A percentile compares a stretch with the other conserved stretches of the same genome.
Evolutionary conservation across 1,140 invertebrate genomes (phyloP).

Genomic region (Pseudomyrmex dendroicus): DNA sequence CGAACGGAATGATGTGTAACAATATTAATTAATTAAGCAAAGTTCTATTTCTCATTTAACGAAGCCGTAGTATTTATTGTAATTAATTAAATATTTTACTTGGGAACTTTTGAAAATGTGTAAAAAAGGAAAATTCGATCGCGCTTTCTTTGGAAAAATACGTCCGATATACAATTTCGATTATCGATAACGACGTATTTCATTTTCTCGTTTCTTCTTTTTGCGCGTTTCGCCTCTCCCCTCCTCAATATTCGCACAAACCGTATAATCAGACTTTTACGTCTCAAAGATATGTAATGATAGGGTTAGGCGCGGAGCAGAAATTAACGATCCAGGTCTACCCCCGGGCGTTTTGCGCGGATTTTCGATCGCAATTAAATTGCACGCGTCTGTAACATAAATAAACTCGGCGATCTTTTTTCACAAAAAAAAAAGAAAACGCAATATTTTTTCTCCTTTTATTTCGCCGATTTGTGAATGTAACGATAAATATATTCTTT

Average conservation of each 20-base stretch:
- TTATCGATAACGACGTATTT: constrained; percentile 48
- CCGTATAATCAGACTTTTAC: constrained; percentile 71
- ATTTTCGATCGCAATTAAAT: constrained; percentile 64
- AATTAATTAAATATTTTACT: too few species aligned
- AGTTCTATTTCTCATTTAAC: too few species aligned
- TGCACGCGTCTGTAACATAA: constrained; percentile 17
- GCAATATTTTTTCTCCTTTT: background rate
- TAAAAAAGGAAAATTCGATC: background rate
- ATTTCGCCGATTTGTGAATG: background rate
- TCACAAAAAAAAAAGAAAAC: background rate
- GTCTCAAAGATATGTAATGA: constrained; percentile 70
- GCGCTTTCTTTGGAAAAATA: background rate
- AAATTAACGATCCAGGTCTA: constrained; percentile 69
- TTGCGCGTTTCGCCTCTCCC: background rate
- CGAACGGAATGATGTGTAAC: too few species aligned
- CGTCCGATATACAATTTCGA: background rate
- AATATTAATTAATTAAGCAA: too few species aligned
- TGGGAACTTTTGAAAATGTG: too few species aligned
- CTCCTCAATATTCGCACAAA: constrained; percentile 29
- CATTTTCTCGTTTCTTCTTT: constrained; percentile 4
- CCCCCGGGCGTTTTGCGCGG: constrained; percentile 31
- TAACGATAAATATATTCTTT: background rate
- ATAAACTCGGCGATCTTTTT: background rate
- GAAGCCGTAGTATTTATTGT: too few species aligned
- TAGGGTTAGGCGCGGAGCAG: constrained; percentile 65